A percentile compares a stretch with the other conserved stretches of the same genome.
Conservation (phyloP, 2,888 invertebrate genomes). For the Myathropa florea region DNA sequence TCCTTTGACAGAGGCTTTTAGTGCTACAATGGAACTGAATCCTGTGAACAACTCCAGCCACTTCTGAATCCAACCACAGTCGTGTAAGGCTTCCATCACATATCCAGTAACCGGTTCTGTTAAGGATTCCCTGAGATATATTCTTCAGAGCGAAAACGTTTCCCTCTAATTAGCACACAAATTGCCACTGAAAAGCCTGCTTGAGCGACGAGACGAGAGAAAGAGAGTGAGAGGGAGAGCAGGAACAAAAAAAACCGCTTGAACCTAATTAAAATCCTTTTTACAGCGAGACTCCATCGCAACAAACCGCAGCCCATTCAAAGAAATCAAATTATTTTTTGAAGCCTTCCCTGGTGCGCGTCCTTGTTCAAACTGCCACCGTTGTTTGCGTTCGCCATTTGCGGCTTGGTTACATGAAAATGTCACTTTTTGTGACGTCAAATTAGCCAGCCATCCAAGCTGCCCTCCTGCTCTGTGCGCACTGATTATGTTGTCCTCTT, state of each 20-base stretch:
- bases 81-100: too few species aligned
- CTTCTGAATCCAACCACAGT: too few species aligned
- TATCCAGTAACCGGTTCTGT: not conserved
- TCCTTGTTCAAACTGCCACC: constrained; percentile 27
- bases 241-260: constrained; percentile 10
- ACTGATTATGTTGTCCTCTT: constrained; percentile 28
- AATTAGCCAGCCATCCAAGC: constrained; percentile 40
- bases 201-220: not conserved
- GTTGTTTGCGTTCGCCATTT: constrained; percentile 14
- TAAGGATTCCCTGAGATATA: not conserved
- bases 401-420: constrained; percentile 28
- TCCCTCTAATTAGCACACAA: constrained; percentile 45
- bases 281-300: constrained; percentile 24
- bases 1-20: too few species aligned
- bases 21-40: too few species aligned
- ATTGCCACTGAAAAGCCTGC: constrained; percentile 21
- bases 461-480: not conserved
- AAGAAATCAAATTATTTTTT: constrained; percentile 57
- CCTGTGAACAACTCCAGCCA: too few species aligned
- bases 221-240: not conserved
- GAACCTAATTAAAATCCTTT: constrained; percentile 66
- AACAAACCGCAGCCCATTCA: constrained; percentile 34
- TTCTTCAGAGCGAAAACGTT: not conserved
- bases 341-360: not conserved
- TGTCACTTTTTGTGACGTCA: constrained; percentile 29